A percentile compares a stretch with the other conserved stretches of the same genome.
These are phyloP conservation scores for Hippopotamus amphibius DNA, from an alignment of 2,113 vertebrate species.

Conservation along the genomic window DNA sequence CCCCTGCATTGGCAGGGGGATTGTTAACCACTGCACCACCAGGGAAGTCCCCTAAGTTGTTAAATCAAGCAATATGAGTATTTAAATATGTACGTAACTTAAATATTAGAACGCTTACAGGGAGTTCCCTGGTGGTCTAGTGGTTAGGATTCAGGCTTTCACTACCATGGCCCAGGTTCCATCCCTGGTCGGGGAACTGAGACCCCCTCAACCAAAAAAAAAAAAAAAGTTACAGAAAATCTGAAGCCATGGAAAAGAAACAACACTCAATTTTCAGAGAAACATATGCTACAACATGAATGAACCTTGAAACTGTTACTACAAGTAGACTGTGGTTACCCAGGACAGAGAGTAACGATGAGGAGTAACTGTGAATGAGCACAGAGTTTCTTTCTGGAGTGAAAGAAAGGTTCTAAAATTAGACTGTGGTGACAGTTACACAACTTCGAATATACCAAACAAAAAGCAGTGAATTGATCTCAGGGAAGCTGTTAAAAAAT, in stretches of 20 bases:
- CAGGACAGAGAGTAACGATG: background rate
- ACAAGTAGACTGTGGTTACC: background rate
- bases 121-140: background rate
- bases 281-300: background rate
- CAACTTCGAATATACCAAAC: background rate
- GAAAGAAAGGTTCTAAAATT: background rate
- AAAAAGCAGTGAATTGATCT: background rate
- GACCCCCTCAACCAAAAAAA: background rate
- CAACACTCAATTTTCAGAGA: background rate
- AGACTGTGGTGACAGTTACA: background rate
- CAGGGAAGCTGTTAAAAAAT: background rate
- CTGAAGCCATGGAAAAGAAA: background rate
- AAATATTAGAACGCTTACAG: background rate
- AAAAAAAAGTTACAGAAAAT: background rate
- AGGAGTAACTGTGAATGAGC: background rate
- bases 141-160: background rate
- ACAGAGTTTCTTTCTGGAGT: background rate
- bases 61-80: background rate
- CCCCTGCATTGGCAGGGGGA: no score
- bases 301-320: background rate
- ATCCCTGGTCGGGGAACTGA: background rate
- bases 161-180: background rate
- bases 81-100: background rate
- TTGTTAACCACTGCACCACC: no score
- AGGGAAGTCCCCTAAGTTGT: background rate